Conservation (phyloP, 2,113 vertebrate genomes). For the Perccottus glenii region DNA sequence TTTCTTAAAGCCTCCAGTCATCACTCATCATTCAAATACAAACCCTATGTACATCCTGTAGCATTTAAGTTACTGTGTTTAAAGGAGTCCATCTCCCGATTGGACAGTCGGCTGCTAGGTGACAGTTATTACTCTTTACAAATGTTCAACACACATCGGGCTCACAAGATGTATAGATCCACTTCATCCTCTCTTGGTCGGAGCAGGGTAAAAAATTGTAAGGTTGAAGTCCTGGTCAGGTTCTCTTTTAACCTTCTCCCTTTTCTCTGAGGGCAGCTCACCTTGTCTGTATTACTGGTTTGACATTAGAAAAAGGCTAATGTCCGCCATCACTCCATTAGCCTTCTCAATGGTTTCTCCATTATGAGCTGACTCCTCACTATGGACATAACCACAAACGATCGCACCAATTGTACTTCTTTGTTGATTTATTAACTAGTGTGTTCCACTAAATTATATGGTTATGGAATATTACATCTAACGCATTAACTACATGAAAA, state of each 20-base stretch:
- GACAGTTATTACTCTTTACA: neutral
- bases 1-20: too few relatives aligned
- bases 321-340: constrained; percentile 45
- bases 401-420: neutral
- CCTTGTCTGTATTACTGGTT: constrained; percentile 18
- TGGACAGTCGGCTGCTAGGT: neutral
- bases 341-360: constrained; percentile 23
- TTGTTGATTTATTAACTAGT: neutral
- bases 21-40: too few relatives aligned
- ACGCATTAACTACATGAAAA: neutral
- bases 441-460: neutral
- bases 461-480: neutral
- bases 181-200: neutral
- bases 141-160: neutral
- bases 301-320: constrained; percentile 62
- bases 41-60: too few relatives aligned
- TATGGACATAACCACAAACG: neutral
- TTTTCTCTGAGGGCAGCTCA: constrained; percentile 25
- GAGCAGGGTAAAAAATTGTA: neutral
- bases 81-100: neutral
- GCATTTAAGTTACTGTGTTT: too few relatives aligned
- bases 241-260: constrained; percentile 36
- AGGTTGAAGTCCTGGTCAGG: constrained; percentile 8
- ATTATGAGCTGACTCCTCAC: constrained; percentile 22
- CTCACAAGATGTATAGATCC: neutral